Percentiles rank a stretch among this genome's conserved stretches.
Evolutionary conservation across 2,888 invertebrate species (phyloP).

Genomic region (Brenthis hecate): DNA sequence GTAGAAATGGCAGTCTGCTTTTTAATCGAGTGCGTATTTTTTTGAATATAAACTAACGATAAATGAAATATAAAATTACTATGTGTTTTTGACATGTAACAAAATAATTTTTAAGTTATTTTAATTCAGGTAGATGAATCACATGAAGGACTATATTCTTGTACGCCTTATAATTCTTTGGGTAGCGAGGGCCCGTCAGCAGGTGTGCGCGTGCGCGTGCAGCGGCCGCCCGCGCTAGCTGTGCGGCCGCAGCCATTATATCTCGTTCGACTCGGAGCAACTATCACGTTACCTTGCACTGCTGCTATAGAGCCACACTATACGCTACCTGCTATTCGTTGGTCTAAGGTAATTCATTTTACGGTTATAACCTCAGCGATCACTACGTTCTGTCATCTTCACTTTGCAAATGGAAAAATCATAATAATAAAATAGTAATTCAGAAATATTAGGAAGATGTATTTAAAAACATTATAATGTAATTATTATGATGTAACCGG

Average conservation of each 20-base stretch:
- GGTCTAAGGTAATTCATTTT: slow-evolving; percentile 50
- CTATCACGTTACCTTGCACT: slow-evolving; percentile 91
- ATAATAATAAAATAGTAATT: no score
- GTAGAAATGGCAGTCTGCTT: slow-evolving; percentile 91
- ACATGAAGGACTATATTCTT: slow-evolving; percentile 94
- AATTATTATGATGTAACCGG: no score
- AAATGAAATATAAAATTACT: background rate
- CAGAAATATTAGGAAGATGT: no score
- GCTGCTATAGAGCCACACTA: slow-evolving; percentile 77
- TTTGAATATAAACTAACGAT: background rate
- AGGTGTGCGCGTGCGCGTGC: slow-evolving; percentile 91
- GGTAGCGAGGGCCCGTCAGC: slow-evolving; percentile 93
- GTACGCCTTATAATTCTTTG: slow-evolving; percentile 94
- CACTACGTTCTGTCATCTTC: no score
- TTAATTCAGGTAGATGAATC: slow-evolving; percentile 86
- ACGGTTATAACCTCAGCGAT: no score
- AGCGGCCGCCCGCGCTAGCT: slow-evolving; percentile 92
- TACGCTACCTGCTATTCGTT: slow-evolving; percentile 47
- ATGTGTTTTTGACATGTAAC: background rate
- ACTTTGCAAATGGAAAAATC: no score
- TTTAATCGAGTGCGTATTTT: slow-evolving; percentile 83
- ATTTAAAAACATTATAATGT: no score
- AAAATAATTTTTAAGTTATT: background rate
- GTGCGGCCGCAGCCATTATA: slow-evolving; percentile 92
- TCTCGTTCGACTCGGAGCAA: slow-evolving; percentile 90